Conservation (phyloP, 2,888 invertebrate species). For the Platyscelio sp. region DNA sequence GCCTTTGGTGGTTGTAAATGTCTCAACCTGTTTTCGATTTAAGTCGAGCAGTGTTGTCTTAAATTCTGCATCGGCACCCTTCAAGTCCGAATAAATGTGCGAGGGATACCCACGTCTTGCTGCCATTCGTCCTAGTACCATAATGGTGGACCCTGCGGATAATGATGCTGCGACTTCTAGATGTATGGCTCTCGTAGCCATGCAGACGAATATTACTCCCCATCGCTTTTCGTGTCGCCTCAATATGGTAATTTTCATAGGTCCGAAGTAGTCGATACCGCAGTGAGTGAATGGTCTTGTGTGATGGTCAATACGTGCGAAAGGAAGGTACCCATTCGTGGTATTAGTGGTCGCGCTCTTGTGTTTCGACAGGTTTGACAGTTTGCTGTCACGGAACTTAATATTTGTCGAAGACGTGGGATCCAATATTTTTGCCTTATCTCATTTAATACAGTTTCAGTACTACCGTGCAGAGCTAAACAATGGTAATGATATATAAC, state of each 20-base stretch:
- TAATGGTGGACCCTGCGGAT: conserved; percentile 53
- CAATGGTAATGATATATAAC: neutral
- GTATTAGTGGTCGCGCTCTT: neutral
- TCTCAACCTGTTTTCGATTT: too few relatives aligned
- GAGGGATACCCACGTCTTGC: conserved; percentile 71
- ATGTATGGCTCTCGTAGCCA: conserved; percentile 68
- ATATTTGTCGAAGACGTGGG: neutral
- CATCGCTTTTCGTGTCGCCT: conserved; percentile 69
- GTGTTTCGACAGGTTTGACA: neutral
- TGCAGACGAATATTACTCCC: conserved; percentile 70
- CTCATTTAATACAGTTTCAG: neutral
- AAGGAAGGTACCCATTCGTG: neutral
- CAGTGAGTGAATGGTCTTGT: neutral
- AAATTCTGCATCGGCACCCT: neutral
- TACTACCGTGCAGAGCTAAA: neutral
- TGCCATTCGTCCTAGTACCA: conserved; percentile 56
- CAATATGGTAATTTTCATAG: neutral
- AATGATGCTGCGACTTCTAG: conserved; percentile 54
- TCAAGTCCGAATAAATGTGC: neutral
- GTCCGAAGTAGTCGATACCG: neutral
- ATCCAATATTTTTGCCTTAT: neutral
- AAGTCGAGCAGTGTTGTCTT: too few relatives aligned
- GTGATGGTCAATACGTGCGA: neutral
- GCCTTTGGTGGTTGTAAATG: neutral
- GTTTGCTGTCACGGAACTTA: neutral